A percentile compares a stretch with the other conserved stretches of the same genome.
These are phyloP conservation scores for Pandion haliaetus DNA, from an alignment of 2,113 vertebrate species.

Conservation along the genomic window DNA sequence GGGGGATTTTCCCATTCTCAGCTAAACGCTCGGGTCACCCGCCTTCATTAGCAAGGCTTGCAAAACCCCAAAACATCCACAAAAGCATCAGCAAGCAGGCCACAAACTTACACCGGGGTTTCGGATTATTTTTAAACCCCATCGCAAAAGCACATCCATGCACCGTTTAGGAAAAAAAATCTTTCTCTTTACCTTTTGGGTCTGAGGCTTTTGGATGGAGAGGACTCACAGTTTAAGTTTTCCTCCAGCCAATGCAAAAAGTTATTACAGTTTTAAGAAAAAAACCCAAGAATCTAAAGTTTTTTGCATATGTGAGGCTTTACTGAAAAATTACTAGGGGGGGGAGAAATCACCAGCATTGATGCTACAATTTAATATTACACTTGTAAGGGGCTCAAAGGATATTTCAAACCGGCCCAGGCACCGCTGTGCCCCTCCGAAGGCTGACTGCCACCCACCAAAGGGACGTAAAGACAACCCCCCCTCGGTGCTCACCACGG, in stretches of 20 bases:
- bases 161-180: neutral
- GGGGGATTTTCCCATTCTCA: neutral
- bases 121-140: neutral
- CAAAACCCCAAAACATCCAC: neutral
- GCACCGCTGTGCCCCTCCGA: neutral
- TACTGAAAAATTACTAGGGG: neutral
- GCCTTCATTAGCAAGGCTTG: neutral
- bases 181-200: neutral
- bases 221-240: neutral
- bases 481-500: rapidly evolving
- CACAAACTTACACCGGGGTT: rapidly evolving
- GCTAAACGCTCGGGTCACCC: neutral
- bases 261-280: neutral
- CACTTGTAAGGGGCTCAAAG: rapidly evolving
- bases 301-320: neutral
- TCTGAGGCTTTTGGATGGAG: neutral
- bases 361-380: no score
- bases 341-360: neutral
- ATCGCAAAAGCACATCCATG: rapidly evolving
- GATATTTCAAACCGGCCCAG: neutral
- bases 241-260: neutral
- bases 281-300: neutral
- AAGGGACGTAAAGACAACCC: no score
- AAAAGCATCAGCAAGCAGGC: neutral
- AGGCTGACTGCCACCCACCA: neutral